Base-by-base conservation (phyloP, 2,113 vertebrate genomes). In the Panthera tigris region DNA sequence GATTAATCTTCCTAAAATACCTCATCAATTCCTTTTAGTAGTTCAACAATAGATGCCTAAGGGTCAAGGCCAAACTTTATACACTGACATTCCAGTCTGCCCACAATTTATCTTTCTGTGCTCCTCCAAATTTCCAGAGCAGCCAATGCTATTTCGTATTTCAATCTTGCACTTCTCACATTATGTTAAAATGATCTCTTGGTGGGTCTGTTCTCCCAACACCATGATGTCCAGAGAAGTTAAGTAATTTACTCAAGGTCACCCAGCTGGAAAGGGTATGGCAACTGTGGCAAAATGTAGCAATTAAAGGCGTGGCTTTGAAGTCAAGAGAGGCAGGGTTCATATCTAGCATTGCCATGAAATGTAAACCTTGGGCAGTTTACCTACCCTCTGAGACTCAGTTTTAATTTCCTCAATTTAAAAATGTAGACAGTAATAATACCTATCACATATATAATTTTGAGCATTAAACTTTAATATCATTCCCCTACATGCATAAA, bases 51-150 rank as follows among this genome's bases (percentile, higher is more conserved):
- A 23, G 90, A 91, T 89, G 27, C 65, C 33, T 74, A 89, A 92
- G 25, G 66, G 39, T 81, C 19, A 88, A 86, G 55, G 92, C 41
- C 81, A 94, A 71, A 82, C 23, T 65, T 92, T 31, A 69, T 74
- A 74, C 10, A 25, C 15, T 25, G 23, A 76, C 33, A 86, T 69
- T 97, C 45, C 90, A 86, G n/a, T 76, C 33, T 95, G 65, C 50
- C 69, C n/a, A 95, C 15, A 93, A 79, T 92, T 88, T 94, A 73
- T 63, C 69, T 68, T 96, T 90, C 61, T 36, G 16, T 90, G 52
- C 25, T 68, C 36, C 27, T 81, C 39, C 80, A 68, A 76, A 65
- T 78, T 66, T 82, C 61, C 71, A 84, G 2, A 90, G 57, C 7
- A 94, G 45, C 55, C 71, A 96, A 50, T 52, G 36, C 39, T 63